Percentiles rank a stretch among this genome's conserved stretches.
Conservation (phyloP, 1,140 invertebrate genomes). For the Pseudobourletiella spinata region DNA sequence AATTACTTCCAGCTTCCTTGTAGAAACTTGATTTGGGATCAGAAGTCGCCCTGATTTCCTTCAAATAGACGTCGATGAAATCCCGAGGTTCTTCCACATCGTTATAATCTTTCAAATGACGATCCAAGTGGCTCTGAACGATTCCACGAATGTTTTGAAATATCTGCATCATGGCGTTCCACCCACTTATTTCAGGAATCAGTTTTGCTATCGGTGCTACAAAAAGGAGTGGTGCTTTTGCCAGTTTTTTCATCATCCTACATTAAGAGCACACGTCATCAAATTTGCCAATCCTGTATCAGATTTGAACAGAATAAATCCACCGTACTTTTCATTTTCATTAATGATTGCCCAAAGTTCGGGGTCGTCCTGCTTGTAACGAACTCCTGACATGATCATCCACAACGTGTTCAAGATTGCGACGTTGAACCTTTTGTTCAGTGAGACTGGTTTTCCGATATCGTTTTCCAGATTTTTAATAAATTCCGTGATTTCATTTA, state of each 20-base stretch:
- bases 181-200: background rate
- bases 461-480: background rate
- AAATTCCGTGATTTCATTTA: constrained; percentile 39
- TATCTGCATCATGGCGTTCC: background rate
- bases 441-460: constrained; percentile 1
- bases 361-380: constrained; percentile 31
- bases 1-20: background rate
- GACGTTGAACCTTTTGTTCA: constrained; percentile 18
- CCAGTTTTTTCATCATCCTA: background rate
- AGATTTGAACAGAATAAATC: too few species aligned
- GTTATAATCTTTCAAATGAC: constrained; percentile 36
- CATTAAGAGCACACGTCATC: background rate
- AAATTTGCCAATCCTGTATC: background rate
- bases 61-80: too few species aligned
- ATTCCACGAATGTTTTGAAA: background rate
- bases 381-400: too few species aligned
- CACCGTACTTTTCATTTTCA: too few species aligned
- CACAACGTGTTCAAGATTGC: too few species aligned
- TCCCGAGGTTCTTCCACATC: constrained; percentile 40
- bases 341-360: too few species aligned
- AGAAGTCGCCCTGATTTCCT: too few species aligned
- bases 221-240: background rate
- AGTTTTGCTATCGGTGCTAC: background rate
- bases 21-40: too few species aligned
- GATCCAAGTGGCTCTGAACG: too few species aligned